Evolutionary conservation across 2,113 vertebrate species (phyloP).

Genomic region (Thalassarche chlororhynchos): DNA sequence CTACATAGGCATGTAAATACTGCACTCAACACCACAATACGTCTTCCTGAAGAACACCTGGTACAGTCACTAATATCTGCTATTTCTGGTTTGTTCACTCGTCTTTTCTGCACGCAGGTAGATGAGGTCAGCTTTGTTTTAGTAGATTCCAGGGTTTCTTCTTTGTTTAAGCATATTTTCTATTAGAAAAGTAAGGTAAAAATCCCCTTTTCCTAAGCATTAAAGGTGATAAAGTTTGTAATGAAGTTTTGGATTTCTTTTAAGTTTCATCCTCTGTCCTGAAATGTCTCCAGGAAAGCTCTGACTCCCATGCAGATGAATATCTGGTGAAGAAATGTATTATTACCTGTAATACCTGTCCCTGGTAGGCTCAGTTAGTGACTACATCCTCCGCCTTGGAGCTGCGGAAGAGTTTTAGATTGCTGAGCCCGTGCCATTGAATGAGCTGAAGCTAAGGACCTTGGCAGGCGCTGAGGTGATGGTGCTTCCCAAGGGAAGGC

Average conservation of each 20-base stretch:
- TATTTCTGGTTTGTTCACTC: background rate
- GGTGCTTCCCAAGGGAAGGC: background rate
- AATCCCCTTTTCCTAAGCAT: background rate
- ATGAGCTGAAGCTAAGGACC: background rate
- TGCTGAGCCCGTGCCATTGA: background rate
- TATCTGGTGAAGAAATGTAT: background rate
- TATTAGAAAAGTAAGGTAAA: background rate
- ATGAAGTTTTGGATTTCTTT: background rate
- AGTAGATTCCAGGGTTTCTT: background rate
- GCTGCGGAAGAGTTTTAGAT: background rate
- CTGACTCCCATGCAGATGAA: background rate
- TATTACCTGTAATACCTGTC: background rate
- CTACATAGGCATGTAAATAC: background rate
- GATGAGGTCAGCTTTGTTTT: background rate
- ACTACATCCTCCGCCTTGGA: background rate
- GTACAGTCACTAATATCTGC: background rate
- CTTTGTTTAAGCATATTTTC: background rate
- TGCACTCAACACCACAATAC: background rate
- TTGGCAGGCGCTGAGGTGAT: rapidly evolving
- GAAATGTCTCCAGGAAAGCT: background rate
- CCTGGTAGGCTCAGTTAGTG: background rate
- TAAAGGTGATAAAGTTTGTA: background rate
- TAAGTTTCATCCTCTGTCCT: background rate
- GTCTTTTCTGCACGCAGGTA: background rate
- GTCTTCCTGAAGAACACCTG: background rate